These are phyloP conservation scores for Garrulus glandarius DNA, from an alignment of 2,797 vertebrate species.

Conservation along the genomic window DNA sequence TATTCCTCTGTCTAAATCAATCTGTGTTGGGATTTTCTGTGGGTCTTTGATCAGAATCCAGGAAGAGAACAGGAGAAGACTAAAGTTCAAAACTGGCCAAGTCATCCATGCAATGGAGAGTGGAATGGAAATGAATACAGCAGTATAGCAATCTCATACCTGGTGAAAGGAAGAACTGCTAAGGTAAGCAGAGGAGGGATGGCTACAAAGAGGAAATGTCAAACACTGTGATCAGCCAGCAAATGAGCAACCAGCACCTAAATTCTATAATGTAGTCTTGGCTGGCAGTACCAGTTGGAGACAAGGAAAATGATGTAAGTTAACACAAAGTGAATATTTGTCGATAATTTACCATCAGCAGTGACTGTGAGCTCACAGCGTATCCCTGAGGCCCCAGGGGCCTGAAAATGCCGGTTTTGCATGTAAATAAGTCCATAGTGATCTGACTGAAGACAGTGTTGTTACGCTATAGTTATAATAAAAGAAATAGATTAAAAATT, in stretches of 20 bases:
- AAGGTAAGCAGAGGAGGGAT: neutral
- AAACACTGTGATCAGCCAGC: neutral
- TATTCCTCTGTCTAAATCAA: neutral
- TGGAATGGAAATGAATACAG: neutral
- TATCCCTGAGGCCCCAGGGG: neutral
- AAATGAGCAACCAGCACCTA: neutral
- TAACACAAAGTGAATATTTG: neutral
- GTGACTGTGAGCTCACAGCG: neutral
- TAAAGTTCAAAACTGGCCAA: neutral
- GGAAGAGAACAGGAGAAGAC: neutral
- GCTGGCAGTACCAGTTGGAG: neutral
- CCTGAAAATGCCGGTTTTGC: neutral
- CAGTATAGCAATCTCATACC: neutral
- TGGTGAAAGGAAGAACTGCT: neutral
- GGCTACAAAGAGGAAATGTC: neutral
- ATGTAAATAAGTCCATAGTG: fast-evolving
- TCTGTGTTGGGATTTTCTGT: neutral
- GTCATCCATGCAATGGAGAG: neutral
- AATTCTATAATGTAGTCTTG: neutral
- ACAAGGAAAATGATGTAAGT: neutral
- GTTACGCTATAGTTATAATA: neutral
- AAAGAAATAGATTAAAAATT: neutral
- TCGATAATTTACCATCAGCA: neutral
- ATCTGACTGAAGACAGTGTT: neutral
- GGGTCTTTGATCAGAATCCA: neutral